These are phyloP conservation scores for Pteria penguin DNA, from an alignment of 2,888 invertebrate genomes.

Conservation along the genomic window DNA sequence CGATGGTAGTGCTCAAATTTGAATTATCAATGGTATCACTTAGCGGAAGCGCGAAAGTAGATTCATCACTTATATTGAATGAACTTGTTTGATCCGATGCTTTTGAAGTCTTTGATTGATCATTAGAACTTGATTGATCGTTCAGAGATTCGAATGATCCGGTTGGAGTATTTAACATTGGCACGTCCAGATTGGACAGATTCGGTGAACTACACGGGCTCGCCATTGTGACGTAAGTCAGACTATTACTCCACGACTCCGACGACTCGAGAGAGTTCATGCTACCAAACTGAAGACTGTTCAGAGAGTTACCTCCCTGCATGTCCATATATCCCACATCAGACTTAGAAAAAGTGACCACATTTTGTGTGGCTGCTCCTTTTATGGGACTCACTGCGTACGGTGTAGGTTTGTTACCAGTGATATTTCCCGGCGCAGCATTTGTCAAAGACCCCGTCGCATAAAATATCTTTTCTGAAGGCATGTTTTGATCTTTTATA, in stretches of 20 bases:
- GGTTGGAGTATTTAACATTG: conserved; percentile 57
- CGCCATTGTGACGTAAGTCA: conserved; percentile 67
- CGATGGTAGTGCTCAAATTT: conserved; percentile 38
- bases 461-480: neutral
- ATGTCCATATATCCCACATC: conserved; percentile 61
- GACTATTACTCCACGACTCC: conserved; percentile 54
- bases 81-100: conserved; percentile 30
- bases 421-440: conserved; percentile 22
- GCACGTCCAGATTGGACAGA: conserved; percentile 60
- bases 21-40: conserved; percentile 35
- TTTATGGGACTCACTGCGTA: conserved; percentile 57
- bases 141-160: conserved; percentile 58
- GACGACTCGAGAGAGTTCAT: conserved; percentile 54
- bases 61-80: neutral
- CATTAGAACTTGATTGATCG: conserved; percentile 31
- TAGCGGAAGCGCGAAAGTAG: neutral
- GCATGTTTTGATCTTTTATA: conserved; percentile 34
- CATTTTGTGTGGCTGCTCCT: conserved; percentile 10
- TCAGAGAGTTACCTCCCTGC: conserved; percentile 24
- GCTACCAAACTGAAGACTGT: conserved; percentile 43
- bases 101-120: neutral
- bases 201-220: conserved; percentile 68
- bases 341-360: conserved; percentile 6
- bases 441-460: conserved; percentile 20
- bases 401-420: conserved; percentile 29